These are phyloP conservation scores for Notocelia uddmanniana DNA, from an alignment of 2,888 invertebrate species.

Conservation along the genomic window DNA sequence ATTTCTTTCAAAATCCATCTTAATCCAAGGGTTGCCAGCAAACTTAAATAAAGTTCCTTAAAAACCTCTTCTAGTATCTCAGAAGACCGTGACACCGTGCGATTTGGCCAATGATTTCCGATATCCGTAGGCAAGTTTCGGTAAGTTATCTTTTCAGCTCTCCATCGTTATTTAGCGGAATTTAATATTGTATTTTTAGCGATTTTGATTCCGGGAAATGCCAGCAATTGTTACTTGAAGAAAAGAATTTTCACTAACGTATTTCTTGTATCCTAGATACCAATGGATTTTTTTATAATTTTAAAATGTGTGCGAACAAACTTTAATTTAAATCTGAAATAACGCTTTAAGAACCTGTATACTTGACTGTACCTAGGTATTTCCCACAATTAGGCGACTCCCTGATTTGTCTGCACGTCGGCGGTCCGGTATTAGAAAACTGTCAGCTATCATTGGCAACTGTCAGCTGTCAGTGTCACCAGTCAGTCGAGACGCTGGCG, in stretches of 20 bases:
- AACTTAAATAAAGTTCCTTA: slow-evolving; percentile 38
- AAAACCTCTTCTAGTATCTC: slow-evolving; percentile 40
- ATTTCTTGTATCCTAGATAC: background rate
- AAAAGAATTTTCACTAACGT: background rate
- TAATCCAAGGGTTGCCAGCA: slow-evolving; percentile 13
- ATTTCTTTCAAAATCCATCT: background rate
- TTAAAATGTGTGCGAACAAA: no score
- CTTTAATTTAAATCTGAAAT: no score
- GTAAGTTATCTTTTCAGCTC: slow-evolving; percentile 28
- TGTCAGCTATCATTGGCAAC: no score
- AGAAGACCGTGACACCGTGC: slow-evolving; percentile 11
- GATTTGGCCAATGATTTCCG: slow-evolving; percentile 48
- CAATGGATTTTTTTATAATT: no score
- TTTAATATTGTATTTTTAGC: slow-evolving; percentile 32
- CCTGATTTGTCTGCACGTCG: no score
- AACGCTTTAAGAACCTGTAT: no score
- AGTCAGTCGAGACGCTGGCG: no score
- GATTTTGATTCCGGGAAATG: slow-evolving; percentile 1
- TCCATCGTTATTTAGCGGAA: slow-evolving; percentile 40
- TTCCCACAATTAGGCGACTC: no score
- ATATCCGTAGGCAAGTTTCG: slow-evolving; percentile 29
- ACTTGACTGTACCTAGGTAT: no score
- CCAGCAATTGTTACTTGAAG: background rate
- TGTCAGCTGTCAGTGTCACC: no score
- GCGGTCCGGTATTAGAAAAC: no score